Base-by-base conservation (phyloP, 1,140 invertebrate species). In the Aphidius gifuensis region DNA sequence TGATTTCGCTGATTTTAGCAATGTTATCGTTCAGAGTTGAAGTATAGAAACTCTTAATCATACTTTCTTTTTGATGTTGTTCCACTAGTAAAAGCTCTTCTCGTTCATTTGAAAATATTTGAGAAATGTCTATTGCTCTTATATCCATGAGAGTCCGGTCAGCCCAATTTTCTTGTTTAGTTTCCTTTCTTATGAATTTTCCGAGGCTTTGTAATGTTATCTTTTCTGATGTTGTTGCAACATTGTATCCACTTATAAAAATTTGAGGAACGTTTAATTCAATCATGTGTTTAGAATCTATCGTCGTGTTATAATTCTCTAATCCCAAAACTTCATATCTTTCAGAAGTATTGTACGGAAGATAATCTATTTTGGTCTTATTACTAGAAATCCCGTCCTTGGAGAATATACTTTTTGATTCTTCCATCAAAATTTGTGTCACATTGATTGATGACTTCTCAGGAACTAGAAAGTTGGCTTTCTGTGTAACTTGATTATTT, bases 211-310 rank as follows among this genome's bases (percentile, higher is more conserved):
- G 65, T 5, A 70, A 64, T n/a, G 73, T 62, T 60, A 77, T 48
- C 58, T 79, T 48, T 71, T 80, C 71, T 23, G 66, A 57, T 0
- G 64, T 68, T 67, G 76, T 74, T 1, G 72, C 71, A 32, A 68
- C 65, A 64, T 78, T 72, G 62, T 58, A 65, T 9, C 71, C 65
- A 32, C 23, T 1, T 32, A 32, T 1, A 66, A 53, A 9, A 79
- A 53, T 45, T 66, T 70, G 5, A 69, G 58, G 5, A 69, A 64
- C 8, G 2, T 32, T 32, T 4, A 32, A 32, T 4, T 32, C 23
- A 32, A 32, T 16, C 16, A 32, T 32, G 23, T 32, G 4, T 32
- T 32, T 1, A 32, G 23, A 32, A 32, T 32, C 4, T 4, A 32
- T 32, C 2, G 4, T 2, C 23, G 1, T 4, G 4, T 2, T 32